A percentile compares a stretch with the other conserved stretches of the same genome.
Evolutionary conservation across 2,797 vertebrate genomes (phyloP).

Genomic region (Taeniopygia guttata): DNA sequence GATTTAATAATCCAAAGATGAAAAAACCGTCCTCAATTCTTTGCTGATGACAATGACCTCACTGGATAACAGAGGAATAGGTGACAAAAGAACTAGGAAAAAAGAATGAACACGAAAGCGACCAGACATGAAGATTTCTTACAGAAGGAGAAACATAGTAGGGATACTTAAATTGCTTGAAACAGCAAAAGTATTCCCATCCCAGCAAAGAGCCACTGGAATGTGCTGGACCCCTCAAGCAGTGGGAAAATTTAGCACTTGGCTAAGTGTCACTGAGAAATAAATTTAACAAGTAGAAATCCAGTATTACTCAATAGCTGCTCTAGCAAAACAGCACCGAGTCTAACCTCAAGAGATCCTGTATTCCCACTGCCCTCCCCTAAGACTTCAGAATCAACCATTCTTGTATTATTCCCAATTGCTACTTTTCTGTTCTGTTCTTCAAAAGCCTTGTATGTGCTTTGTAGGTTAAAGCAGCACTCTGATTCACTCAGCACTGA

Average conservation of each 20-base stretch:
- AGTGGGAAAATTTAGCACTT: not conserved
- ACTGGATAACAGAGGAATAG: not conserved
- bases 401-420: not conserved
- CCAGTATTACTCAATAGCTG: constrained; percentile 12
- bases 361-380: not conserved
- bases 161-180: not conserved
- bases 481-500: not conserved
- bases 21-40: not conserved
- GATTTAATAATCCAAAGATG: not conserved
- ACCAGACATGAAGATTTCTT: not conserved
- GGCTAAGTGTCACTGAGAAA: not conserved
- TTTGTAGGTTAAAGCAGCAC: not conserved
- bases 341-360: constrained; percentile 8
- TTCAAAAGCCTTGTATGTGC: not conserved
- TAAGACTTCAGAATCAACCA: not conserved
- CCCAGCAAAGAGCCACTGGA: not conserved
- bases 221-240: not conserved
- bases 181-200: not conserved
- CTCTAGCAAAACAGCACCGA: not conserved
- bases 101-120: not conserved
- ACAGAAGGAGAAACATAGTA: not conserved
- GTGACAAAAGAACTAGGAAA: not conserved
- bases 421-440: constrained; percentile 2
- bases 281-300: constrained; percentile 20
- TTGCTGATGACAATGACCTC: not conserved